phyloP scores from a whole-genome alignment of 2,113 vertebrate genomes.

The Podocnemis expansa region DNA sequence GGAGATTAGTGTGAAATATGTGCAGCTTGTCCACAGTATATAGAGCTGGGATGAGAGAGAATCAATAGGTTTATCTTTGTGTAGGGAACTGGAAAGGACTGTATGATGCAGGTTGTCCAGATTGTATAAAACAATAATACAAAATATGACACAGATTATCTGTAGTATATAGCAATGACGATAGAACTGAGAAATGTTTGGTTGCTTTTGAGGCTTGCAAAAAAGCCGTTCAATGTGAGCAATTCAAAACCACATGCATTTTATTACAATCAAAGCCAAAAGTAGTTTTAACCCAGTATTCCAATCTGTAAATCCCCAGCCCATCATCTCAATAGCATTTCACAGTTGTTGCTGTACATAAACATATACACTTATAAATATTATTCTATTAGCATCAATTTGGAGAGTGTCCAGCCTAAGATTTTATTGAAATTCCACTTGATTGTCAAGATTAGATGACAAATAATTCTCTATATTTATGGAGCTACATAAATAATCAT shows the following conservation, averaged over 20 bases:
- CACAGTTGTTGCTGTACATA: neutral
- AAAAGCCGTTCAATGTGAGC: neutral
- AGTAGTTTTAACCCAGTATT: accelerated
- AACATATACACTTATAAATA: neutral
- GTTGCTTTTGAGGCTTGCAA: neutral
- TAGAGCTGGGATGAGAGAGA: neutral
- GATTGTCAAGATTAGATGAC: neutral
- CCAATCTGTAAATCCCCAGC: neutral
- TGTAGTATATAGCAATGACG: neutral
- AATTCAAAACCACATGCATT: neutral
- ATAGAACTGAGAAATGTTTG: neutral
- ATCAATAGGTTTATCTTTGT: too few species aligned
- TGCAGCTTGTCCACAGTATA: neutral
- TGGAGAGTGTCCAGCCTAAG: constrained; percentile 2
- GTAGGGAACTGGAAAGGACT: neutral
- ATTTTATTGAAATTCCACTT: neutral
- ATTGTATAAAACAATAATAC: too few species aligned
- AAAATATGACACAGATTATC: neutral
- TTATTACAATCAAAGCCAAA: neutral
- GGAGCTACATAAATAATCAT: neutral
- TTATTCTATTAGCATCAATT: neutral
- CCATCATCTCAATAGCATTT: neutral
- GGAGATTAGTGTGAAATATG: neutral
- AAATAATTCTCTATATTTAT: accelerated
- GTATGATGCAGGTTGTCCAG: neutral